These are phyloP conservation scores for Eilema depressum DNA, from an alignment of 2,888 invertebrate genomes.

Conservation along the genomic window DNA sequence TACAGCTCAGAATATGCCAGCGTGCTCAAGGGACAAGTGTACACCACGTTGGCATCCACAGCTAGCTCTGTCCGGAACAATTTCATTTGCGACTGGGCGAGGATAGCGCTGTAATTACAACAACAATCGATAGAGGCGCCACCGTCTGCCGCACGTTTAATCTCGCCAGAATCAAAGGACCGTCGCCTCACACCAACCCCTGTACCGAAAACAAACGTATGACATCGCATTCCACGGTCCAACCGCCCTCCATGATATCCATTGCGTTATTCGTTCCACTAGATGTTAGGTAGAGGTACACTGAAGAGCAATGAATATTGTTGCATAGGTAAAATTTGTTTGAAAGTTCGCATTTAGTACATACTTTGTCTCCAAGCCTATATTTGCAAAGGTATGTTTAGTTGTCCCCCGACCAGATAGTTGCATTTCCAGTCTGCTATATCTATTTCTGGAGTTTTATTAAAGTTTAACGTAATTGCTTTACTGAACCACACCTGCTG, in stretches of 20 bases:
- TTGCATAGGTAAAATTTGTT: conserved; percentile 56
- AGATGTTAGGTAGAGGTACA: neutral
- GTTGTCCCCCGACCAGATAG: conserved; percentile 81
- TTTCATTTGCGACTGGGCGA: conserved; percentile 87
- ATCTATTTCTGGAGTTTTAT: conserved; percentile 77
- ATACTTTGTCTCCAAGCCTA: conserved; percentile 82
- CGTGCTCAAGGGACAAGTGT: conserved; percentile 65
- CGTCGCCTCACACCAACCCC: conserved; percentile 82
- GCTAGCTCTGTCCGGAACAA: conserved; percentile 85
- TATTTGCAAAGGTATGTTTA: conserved; percentile 79
- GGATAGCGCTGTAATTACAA: conserved; percentile 87
- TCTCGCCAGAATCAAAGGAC: conserved; percentile 86
- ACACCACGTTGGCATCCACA: conserved; percentile 80
- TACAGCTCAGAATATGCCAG: conserved; percentile 68
- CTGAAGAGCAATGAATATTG: conserved; percentile 58
- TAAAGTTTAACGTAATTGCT: conserved; percentile 76
- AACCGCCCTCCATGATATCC: conserved; percentile 42
- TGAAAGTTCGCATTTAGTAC: conserved; percentile 65
- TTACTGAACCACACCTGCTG: conserved; percentile 54
- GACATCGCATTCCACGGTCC: conserved; percentile 50
- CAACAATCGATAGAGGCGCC: conserved; percentile 87
- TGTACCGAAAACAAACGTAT: conserved; percentile 60
- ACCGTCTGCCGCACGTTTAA: conserved; percentile 87
- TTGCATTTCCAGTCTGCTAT: conserved; percentile 81
- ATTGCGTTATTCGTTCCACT: conserved; percentile 53